Base-by-base conservation (phyloP, 2,797 vertebrate species). In the Remorina albescens region DNA sequence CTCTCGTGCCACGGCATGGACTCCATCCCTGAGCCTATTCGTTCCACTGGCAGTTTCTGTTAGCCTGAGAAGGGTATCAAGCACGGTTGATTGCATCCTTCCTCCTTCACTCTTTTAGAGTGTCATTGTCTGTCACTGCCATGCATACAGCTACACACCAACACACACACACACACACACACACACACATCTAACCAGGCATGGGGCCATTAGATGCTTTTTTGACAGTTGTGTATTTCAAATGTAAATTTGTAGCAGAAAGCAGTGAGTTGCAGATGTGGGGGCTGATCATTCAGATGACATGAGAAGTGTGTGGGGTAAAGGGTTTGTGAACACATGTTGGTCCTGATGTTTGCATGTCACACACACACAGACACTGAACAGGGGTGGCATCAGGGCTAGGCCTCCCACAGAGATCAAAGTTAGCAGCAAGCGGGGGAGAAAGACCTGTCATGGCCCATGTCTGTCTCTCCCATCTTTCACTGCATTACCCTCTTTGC, bases 31-130 rank as follows among this genome's bases (percentile, higher is more conserved):
- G 85, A 91, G 86, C 90, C 74, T 84, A 90, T 92, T 91, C 71
- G 87, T 93, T 94, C 89, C 91, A 89, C 88, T 91, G 91, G 91
- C 90, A 87, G 74, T 89, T 93, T 87, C 90, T 91, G 90, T 93
- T 93, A 91, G 90, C 66, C 81, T 67, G 86, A 90, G 83, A 87
- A 91, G 84, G 87, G 76, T 89, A 88, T 93, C 85, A 86, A 79
- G 66, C 81, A 90, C 47, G 90, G 81, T 84, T 92, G 89, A 90
- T 86, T 88, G 90, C 79, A 0, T 82, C 73, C 80, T 77, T 87
- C 74, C 79, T 72, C 62, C 70, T 84, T 76, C 76, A 71, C 81
- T 86, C 64, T 76, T 76, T 80, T 65, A 55, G 81, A 72, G 60
- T 86, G 80, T 88, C 76, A 80, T 86, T 90, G 84, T 77, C 80